Conservation (phyloP, 92 coral and sea anemone genomes). For the Chrysogorgia sp. region DNA sequence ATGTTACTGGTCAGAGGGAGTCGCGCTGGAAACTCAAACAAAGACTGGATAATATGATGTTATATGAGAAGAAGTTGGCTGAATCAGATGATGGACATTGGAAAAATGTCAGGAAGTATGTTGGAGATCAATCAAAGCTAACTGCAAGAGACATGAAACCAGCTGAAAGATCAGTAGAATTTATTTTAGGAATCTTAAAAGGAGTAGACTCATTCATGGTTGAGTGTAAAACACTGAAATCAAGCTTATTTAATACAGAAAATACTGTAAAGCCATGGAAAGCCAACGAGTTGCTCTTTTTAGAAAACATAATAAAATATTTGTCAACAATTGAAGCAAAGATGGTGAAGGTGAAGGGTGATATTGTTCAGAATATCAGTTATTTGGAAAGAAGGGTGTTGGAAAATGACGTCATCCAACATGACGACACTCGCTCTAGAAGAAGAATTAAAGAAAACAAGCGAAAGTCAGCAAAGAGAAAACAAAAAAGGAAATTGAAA, state of each 20-base stretch:
- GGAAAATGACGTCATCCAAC: slow-evolving; percentile 51
- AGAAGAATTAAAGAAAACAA: slow-evolving; percentile 49
- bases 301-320: slow-evolving; percentile 36
- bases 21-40: slow-evolving; percentile 50
- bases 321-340: slow-evolving; percentile 34
- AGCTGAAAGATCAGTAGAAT: slow-evolving; percentile 45
- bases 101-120: slow-evolving; percentile 49
- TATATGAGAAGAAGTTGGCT: slow-evolving; percentile 46
- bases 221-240: slow-evolving; percentile 34
- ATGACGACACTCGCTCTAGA: slow-evolving; percentile 33
- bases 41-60: slow-evolving; percentile 32
- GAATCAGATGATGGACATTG: slow-evolving; percentile 56
- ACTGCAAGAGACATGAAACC: slow-evolving; percentile 48
- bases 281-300: slow-evolving; percentile 54
- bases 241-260: slow-evolving; percentile 32
- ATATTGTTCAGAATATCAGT: slow-evolving; percentile 37
- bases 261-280: slow-evolving; percentile 47
- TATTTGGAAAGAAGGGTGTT: slow-evolving; percentile 45
- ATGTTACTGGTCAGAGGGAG: slow-evolving; percentile 55
- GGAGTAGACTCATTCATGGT: slow-evolving; percentile 23
- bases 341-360: slow-evolving; percentile 43
- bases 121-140: slow-evolving; percentile 15
- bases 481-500: slow-evolving; percentile 16
- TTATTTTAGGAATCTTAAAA: slow-evolving; percentile 37
- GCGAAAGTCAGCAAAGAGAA: slow-evolving; percentile 38